Percentiles rank a stretch among this genome's conserved stretches.
These are phyloP conservation scores for Tenthredo notha DNA, from an alignment of 2,888 invertebrate species.

Conservation along the genomic window DNA sequence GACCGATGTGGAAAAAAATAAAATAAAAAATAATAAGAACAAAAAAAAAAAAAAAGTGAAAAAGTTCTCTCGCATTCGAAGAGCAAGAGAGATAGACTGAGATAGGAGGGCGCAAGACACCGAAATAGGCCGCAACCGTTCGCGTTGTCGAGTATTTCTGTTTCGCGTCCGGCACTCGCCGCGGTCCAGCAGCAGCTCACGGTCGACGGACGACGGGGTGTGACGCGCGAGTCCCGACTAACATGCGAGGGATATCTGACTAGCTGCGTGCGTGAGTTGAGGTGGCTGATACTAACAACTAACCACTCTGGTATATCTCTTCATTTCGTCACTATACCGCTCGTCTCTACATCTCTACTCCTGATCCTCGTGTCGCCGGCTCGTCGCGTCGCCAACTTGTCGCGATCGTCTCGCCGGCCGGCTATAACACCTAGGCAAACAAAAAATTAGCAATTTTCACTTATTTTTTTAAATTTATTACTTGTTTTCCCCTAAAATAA, in stretches of 20 bases:
- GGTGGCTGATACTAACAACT: neutral
- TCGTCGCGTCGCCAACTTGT: constrained; percentile 20
- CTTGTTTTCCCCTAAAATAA: too few relatives aligned
- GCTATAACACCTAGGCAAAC: neutral
- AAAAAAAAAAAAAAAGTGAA: neutral
- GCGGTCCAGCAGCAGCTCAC: constrained; percentile 47
- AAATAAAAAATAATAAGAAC: neutral
- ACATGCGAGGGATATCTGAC: neutral
- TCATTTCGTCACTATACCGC: neutral
- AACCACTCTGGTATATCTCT: neutral
- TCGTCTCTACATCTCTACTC: neutral
- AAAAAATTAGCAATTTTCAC: neutral
- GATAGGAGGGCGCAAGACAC: constrained; percentile 56
- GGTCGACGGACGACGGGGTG: constrained; percentile 42
- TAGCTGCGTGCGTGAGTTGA: neutral
- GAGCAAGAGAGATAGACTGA: constrained; percentile 11
- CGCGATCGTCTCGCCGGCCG: neutral
- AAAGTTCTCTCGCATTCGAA: neutral
- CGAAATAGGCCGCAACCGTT: constrained; percentile 67
- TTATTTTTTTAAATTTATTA: neutral
- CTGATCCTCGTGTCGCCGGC: neutral
- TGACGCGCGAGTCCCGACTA: neutral
- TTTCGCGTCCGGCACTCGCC: constrained; percentile 59
- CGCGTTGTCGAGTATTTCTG: constrained; percentile 63
- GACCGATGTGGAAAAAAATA: neutral